Evolutionary conservation across 2,888 invertebrate genomes (phyloP).

Genomic region (Tortricodes alternella): DNA sequence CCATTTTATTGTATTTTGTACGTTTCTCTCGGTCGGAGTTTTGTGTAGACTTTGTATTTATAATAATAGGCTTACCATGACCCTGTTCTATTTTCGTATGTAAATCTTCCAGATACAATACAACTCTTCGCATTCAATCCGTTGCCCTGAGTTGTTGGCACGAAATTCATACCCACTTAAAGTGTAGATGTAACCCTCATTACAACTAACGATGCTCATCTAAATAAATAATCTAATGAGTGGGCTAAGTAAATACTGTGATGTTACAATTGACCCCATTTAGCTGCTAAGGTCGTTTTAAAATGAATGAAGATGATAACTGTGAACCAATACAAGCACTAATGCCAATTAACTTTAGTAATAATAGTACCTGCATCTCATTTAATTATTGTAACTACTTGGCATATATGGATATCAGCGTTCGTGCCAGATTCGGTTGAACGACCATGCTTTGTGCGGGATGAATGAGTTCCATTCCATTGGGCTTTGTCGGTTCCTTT

Average conservation of each 20-base stretch:
- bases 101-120: too few relatives aligned
- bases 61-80: not conserved
- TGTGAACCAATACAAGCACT: slow-evolving; percentile 7
- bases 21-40: not conserved
- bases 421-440: slow-evolving; percentile 11
- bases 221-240: slow-evolving; percentile 7
- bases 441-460: slow-evolving; percentile 9
- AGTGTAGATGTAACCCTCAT: slow-evolving; percentile 6
- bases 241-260: not conserved
- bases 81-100: not conserved
- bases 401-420: not conserved
- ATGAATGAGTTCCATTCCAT: slow-evolving; percentile 43
- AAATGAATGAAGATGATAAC: slow-evolving; percentile 17
- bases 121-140: not conserved
- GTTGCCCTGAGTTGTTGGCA: not conserved
- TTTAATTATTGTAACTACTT: too few relatives aligned
- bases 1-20: not conserved
- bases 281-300: slow-evolving; percentile 12
- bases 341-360: slow-evolving; percentile 11
- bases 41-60: not conserved
- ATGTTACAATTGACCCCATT: not conserved
- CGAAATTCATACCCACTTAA: not conserved
- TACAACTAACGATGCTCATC: slow-evolving; percentile 11
- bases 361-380: too few relatives aligned
- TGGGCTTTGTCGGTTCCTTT: slow-evolving; percentile 46